Evolutionary conservation across 2,797 vertebrate genomes (phyloP).

Genomic region (Anguilla megastoma): DNA sequence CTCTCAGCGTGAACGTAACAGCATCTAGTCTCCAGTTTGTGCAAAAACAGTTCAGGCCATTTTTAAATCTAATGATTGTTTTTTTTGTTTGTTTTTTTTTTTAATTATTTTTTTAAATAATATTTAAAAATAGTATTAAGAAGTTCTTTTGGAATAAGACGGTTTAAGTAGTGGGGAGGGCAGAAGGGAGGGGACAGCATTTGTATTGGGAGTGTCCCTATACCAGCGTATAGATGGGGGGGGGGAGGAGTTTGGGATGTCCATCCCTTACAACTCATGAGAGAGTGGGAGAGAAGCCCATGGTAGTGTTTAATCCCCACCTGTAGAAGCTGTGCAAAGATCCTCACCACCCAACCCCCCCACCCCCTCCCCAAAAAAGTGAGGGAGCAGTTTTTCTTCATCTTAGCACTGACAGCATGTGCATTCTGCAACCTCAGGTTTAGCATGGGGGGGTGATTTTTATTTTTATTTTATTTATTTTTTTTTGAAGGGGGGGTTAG

Average conservation of each 20-base stretch:
- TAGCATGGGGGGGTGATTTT: slow-evolving; percentile 36
- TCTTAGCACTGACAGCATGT: not conserved
- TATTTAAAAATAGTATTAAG: slow-evolving; percentile 34
- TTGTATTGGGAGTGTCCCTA: not conserved
- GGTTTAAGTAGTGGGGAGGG: not conserved
- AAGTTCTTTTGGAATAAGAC: slow-evolving; percentile 13
- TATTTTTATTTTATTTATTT: not conserved
- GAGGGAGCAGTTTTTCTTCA: not conserved
- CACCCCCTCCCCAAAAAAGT: not conserved
- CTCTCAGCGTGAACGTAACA: slow-evolving; percentile 60
- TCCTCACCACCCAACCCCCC: not conserved
- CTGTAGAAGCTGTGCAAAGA: not conserved
- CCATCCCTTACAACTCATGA: not conserved
- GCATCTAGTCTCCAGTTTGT: slow-evolving; percentile 68
- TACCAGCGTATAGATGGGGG: not conserved
- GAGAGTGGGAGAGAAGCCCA: slow-evolving; percentile 11
- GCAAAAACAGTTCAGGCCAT: slow-evolving; percentile 73
- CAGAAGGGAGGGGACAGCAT: not conserved
- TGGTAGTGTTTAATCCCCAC: not conserved
- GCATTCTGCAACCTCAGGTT: slow-evolving; percentile 71
- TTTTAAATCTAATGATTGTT: slow-evolving; percentile 11
- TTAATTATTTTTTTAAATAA: not conserved
- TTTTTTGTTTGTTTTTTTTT: not conserved
- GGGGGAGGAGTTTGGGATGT: not conserved
- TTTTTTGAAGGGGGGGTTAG: slow-evolving; percentile 29